A percentile compares a stretch with the other conserved stretches of the same genome.
phyloP scores from a whole-genome alignment of 2,113 vertebrate genomes.

The Hippopotamus amphibius region DNA sequence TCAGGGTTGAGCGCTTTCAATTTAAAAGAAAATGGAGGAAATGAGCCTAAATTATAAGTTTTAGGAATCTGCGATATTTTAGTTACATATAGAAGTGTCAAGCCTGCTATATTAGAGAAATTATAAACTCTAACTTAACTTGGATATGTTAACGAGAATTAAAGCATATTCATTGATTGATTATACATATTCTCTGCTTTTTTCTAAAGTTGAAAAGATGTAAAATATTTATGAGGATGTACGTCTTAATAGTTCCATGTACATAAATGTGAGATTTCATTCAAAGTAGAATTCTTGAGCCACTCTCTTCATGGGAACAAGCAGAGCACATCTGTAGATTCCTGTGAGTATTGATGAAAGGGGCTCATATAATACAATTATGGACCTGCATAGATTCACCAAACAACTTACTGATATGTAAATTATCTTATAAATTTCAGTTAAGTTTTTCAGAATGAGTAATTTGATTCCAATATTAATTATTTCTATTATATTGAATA shows the following conservation, averaged over 20 bases:
- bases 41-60: conserved; percentile 63
- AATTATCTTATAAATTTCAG: neutral
- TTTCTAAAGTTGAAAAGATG: neutral
- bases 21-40: conserved; percentile 55
- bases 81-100: conserved; percentile 6
- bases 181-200: conserved; percentile 6
- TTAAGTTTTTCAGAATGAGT: conserved; percentile 2
- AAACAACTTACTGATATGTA: neutral
- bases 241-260: neutral
- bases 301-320: neutral
- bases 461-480: neutral
- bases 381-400: neutral
- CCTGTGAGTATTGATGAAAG: neutral
- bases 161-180: conserved; percentile 2
- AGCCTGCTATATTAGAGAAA: conserved; percentile 14
- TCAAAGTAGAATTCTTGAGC: neutral
- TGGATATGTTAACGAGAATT: neutral
- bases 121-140: neutral
- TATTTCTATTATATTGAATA: neutral
- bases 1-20: conserved; percentile 49
- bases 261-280: neutral
- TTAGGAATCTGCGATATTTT: conserved; percentile 53
- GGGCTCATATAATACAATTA: no score
- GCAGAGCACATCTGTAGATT: neutral
- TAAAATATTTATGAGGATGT: neutral